Percentiles rank a stretch among this genome's conserved stretches.
phyloP scores from a whole-genome alignment of 1,140 invertebrate species.

The Heterodera schachtii region DNA sequence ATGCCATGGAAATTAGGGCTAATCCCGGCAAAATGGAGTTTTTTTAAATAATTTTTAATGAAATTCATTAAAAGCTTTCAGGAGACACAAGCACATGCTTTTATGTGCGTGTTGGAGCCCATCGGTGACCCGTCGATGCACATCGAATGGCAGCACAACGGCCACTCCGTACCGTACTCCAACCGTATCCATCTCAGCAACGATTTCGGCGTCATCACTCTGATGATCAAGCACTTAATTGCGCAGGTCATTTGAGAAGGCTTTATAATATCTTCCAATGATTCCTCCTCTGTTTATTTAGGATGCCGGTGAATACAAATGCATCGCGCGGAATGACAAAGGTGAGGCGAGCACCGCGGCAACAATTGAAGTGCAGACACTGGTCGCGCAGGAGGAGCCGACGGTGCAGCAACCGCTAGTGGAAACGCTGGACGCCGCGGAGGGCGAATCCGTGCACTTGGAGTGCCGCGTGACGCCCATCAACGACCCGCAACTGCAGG shows the following conservation, averaged over 20 bases:
- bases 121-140: conserved; percentile 91
- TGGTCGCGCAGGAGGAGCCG: conserved; percentile 55
- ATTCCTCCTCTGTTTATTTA: conserved; percentile 67
- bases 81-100: conserved; percentile 87
- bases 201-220: conserved; percentile 82
- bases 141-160: conserved; percentile 93
- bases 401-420: conserved; percentile 71
- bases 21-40: background rate
- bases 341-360: conserved; percentile 57
- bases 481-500: conserved; percentile 88
- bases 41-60: conserved; percentile 54
- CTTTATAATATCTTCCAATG: background rate
- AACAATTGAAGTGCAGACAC: conserved; percentile 54
- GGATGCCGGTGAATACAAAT: conserved; percentile 83
- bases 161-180: conserved; percentile 76
- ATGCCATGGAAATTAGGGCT: too few relatives aligned
- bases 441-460: conserved; percentile 88
- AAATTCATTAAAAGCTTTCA: conserved; percentile 52
- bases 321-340: conserved; percentile 74
- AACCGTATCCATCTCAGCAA: conserved; percentile 94
- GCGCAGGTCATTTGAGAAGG: conserved; percentile 66
- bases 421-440: conserved; percentile 80
- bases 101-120: conserved; percentile 87
- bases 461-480: conserved; percentile 93
- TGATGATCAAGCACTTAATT: conserved; percentile 92